A percentile compares a stretch with the other conserved stretches of the same genome.
phyloP scores from a whole-genome alignment of 2,888 invertebrate genomes.

The Leistus spinibarbis region DNA sequence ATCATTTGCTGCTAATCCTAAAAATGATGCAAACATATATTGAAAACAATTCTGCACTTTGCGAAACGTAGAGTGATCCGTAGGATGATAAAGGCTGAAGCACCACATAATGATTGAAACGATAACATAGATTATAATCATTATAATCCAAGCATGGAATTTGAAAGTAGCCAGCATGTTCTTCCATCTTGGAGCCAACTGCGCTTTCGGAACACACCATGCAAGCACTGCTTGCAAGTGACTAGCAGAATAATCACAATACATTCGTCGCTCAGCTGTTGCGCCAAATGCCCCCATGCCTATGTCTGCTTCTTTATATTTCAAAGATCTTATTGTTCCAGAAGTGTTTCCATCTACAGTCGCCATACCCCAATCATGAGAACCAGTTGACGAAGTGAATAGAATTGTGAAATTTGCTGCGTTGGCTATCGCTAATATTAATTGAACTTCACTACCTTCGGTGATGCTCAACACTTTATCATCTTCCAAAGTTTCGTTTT shows the following conservation, averaged over 20 bases:
- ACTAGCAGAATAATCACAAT: slow-evolving; percentile 13
- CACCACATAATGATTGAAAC: not conserved
- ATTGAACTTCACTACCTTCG: slow-evolving; percentile 13
- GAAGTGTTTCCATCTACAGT: slow-evolving; percentile 14
- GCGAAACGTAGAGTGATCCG: slow-evolving; percentile 4
- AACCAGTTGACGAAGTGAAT: slow-evolving; percentile 5
- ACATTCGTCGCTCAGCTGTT: slow-evolving; percentile 15
- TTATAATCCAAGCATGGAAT: slow-evolving; percentile 58
- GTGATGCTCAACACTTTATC: not conserved
- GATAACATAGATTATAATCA: slow-evolving; percentile 52
- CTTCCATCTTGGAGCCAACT: slow-evolving; percentile 36
- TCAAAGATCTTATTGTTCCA: slow-evolving; percentile 1
- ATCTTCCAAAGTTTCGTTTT: slow-evolving; percentile 10
- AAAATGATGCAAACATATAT: not conserved
- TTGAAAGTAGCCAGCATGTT: slow-evolving; percentile 60
- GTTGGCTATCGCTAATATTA: slow-evolving; percentile 1
- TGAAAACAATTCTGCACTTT: not conserved
- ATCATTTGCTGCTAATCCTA: not conserved
- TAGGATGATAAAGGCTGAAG: not conserved
- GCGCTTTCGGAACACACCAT: slow-evolving; percentile 21
- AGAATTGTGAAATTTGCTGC: slow-evolving; percentile 6
- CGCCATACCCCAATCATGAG: slow-evolving; percentile 15
- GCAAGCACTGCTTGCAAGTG: slow-evolving; percentile 1
- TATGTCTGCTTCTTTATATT: slow-evolving; percentile 12
- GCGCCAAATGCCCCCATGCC: slow-evolving; percentile 16